phyloP scores from a whole-genome alignment of 2,113 vertebrate species.

The Mormyrus lacerda region DNA sequence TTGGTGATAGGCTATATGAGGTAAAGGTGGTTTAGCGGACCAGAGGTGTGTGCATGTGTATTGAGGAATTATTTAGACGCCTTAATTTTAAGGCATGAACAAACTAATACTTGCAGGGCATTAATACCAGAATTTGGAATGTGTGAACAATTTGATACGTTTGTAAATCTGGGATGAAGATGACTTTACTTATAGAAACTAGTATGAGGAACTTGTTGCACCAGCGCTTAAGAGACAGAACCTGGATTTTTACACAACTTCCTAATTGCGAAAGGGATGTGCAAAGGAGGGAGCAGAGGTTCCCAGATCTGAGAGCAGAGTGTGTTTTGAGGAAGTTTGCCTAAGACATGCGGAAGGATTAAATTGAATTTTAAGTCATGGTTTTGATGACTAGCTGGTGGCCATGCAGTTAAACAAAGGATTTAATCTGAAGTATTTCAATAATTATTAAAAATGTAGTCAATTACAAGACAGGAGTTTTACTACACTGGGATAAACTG shows the following conservation, averaged over 20 bases:
- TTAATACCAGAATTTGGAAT: not conserved
- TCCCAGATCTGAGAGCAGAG: not conserved
- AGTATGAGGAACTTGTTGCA: not conserved
- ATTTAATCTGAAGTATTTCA: not conserved
- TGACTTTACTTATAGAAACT: not conserved
- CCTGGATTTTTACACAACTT: not conserved
- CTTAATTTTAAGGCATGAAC: not conserved
- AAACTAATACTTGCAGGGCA: not conserved
- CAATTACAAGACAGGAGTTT: not conserved
- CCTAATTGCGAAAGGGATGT: not conserved
- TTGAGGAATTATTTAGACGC: not conserved
- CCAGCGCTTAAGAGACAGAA: not conserved
- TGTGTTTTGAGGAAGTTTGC: not conserved
- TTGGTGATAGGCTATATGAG: not conserved
- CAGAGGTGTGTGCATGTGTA: not conserved
- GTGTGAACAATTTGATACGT: not conserved
- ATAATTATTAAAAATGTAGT: not conserved
- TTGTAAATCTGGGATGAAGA: not conserved
- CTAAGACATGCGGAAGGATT: not conserved
- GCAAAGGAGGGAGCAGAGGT: not conserved
- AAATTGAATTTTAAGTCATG: not conserved
- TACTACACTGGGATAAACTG: not conserved
- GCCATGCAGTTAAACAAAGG: not conserved
- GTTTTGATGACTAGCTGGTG: not conserved
- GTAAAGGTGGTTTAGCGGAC: not conserved